phyloP scores from a whole-genome alignment of 2,888 invertebrate genomes.

The Oithona nana region DNA sequence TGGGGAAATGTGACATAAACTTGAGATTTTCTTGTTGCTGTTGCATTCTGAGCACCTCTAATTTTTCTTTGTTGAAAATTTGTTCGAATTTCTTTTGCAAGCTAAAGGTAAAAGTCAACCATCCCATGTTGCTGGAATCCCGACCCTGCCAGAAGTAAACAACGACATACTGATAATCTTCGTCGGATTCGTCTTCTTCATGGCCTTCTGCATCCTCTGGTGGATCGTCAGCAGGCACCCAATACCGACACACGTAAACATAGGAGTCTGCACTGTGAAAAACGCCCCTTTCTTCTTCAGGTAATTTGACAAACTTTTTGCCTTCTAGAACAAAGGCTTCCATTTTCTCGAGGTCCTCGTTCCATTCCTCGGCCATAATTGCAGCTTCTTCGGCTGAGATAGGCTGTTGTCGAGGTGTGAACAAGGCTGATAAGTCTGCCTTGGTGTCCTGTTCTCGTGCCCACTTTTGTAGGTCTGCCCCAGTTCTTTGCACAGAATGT shows the following conservation, averaged over 20 bases:
- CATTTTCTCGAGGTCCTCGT: constrained; percentile 94
- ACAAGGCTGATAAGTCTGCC: constrained; percentile 81
- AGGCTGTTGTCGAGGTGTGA: constrained; percentile 77
- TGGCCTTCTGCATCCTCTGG: constrained; percentile 34
- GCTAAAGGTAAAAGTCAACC: constrained; percentile 95
- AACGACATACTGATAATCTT: constrained; percentile 60
- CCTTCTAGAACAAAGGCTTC: constrained; percentile 92
- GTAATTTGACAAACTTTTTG: constrained; percentile 86
- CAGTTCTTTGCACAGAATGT: constrained; percentile 85
- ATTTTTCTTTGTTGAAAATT: constrained; percentile 63
- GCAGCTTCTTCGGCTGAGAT: constrained; percentile 68
- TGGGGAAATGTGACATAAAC: constrained; percentile 84
- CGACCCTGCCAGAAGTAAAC: constrained; percentile 96
- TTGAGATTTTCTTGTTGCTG: constrained; percentile 97
- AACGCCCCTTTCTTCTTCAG: constrained; percentile 77
- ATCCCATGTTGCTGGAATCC: constrained; percentile 96
- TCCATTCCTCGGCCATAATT: constrained; percentile 84
- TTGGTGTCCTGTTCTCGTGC: constrained; percentile 71
- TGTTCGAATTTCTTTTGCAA: constrained; percentile 75
- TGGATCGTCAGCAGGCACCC: constrained; percentile 48
- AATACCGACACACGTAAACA: constrained; percentile 42
- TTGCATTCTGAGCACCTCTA: constrained; percentile 80
- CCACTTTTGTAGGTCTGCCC: constrained; percentile 85
- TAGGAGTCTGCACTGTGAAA: constrained; percentile 30
- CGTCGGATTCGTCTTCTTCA: constrained; percentile 31